Base-by-base conservation (phyloP, 2,797 vertebrate genomes). In the Kryptolebias ocellatus region DNA sequence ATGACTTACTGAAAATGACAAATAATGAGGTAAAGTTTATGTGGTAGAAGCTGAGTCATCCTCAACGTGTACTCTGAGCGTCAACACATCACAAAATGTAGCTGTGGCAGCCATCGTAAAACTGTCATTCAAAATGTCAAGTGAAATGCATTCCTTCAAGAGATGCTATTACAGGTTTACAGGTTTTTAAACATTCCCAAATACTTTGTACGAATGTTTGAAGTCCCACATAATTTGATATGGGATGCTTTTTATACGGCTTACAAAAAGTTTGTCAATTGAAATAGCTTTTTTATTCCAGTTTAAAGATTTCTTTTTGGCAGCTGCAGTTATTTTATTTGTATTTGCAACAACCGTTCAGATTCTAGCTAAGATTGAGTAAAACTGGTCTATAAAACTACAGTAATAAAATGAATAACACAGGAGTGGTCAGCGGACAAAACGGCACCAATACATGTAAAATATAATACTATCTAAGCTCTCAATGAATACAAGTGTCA, bases 361-460 rank as follows among this genome's bases (percentile, higher is more conserved):
- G 16, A 64, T 66, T 44, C 31, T 60, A 67, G 14, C 34, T 7
- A 16, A 1, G 6, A 50, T 56, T 17, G 27, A 5, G 16, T 57
- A 12, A 63, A 58, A 71, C 49, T 64, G 29, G 34, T 18, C 44
- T 59, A 56, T 50, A 54, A 34, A 66, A 64, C 47, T 42, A n/a
- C 51, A 64, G 18, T 27, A 11, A 61, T 53, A 60, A 66, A 42
- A 76, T 60, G 17, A 55, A 44, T 60, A 47, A 54, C 29, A 18
- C 29, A 70, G 31, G 51, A 44, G 55, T n/a, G 45, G 20, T 12
- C 39, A 7, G 17, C 28, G 11, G 62, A 59, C 37, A 46, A 20
- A 37, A 53, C 58, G 47, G 53, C 62, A 42, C 49, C 29, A 66
- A 53, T 10, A 10, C 52, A 17, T 64, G 18, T 69, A 63, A 74